Evolutionary conservation across 1,140 invertebrate genomes (phyloP).

Genomic region (Cydia splendana): DNA sequence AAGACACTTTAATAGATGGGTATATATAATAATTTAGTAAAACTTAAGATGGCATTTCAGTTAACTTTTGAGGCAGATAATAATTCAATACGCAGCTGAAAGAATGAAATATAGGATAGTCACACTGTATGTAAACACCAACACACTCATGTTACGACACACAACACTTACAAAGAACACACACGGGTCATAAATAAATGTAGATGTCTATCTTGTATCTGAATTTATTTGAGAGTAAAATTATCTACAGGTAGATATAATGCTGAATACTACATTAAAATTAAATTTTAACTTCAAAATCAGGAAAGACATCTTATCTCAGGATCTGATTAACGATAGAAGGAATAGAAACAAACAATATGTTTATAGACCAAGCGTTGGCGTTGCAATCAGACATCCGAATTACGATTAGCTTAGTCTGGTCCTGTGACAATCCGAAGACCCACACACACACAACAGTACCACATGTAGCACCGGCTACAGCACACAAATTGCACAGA

Average conservation of each 20-base stretch:
- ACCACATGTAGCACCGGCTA: constrained; percentile 21
- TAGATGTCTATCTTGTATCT: background rate
- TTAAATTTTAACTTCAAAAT: background rate
- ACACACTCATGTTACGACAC: background rate
- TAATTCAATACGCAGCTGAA: too few relatives aligned
- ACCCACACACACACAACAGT: constrained; percentile 2
- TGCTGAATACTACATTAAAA: background rate
- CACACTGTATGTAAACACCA: background rate
- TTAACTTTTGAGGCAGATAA: too few relatives aligned
- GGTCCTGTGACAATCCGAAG: too few relatives aligned
- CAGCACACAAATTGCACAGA: constrained; percentile 48
- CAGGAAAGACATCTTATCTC: background rate
- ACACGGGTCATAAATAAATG: background rate
- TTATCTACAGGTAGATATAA: background rate
- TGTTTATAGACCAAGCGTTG: too few relatives aligned
- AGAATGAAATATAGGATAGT: too few relatives aligned
- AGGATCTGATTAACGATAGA: background rate
- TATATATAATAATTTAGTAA: too few relatives aligned
- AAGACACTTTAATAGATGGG: too few relatives aligned
- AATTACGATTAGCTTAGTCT: too few relatives aligned
- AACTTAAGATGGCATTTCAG: too few relatives aligned
- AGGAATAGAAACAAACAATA: too few relatives aligned
- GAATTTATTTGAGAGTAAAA: background rate
- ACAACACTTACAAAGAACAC: background rate
- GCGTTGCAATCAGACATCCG: too few relatives aligned